Evolutionary conservation across 2,113 vertebrate genomes (phyloP).

Genomic region (Azemiops feae): DNA sequence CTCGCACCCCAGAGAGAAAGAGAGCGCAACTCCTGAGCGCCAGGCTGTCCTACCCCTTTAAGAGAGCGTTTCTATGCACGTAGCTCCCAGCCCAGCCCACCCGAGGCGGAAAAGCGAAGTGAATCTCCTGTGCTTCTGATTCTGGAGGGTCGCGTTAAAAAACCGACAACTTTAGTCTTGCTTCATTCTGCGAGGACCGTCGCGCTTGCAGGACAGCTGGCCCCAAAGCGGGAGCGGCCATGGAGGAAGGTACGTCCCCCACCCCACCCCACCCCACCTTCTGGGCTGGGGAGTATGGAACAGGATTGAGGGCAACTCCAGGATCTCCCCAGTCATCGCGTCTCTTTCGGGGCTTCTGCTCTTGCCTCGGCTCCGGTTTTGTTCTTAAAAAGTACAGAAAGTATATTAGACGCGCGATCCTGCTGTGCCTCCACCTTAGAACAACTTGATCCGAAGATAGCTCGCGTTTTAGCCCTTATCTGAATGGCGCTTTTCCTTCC

Average conservation of each 20-base stretch:
- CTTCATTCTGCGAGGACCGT: background rate
- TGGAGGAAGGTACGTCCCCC: background rate
- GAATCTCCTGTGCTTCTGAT: background rate
- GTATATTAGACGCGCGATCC: background rate
- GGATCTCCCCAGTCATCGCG: background rate
- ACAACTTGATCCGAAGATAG: background rate
- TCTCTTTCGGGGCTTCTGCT: background rate
- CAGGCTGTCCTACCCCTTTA: background rate
- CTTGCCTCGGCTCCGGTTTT: background rate
- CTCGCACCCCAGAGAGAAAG: background rate
- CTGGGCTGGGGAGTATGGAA: background rate
- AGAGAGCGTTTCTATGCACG: background rate
- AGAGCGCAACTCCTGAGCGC: background rate
- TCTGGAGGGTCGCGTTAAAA: background rate
- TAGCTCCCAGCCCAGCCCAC: background rate
- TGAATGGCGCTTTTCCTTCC: background rate
- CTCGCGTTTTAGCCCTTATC: background rate
- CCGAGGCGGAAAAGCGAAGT: slow-evolving; percentile 3
- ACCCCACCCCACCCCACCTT: background rate
- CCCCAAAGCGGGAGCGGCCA: background rate
- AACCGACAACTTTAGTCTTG: background rate
- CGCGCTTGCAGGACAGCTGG: background rate
- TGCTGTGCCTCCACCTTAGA: background rate
- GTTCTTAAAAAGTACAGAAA: background rate
- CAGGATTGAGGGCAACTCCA: background rate